Evolutionary conservation across 2,888 invertebrate genomes (phyloP), one percentile per base, ranked within the genome.

Genomic region (Dolichomitus sp.): DNA sequence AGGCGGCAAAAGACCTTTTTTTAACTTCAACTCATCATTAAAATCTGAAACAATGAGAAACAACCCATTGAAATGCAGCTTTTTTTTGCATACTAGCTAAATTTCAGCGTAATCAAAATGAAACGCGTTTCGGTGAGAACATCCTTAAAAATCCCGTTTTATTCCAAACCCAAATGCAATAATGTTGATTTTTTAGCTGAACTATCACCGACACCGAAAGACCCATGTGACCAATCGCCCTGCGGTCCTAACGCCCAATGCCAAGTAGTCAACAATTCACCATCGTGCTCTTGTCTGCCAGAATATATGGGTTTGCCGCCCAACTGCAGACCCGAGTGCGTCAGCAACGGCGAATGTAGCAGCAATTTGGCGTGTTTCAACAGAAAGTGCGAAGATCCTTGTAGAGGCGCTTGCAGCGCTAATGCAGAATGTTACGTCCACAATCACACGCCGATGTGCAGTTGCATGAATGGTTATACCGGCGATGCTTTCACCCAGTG

Each of bases 401-500:
- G 94, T 80, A 91, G 92, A 0, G 94, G 94, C 45, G 91, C 93
- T 0, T 94, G 94, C 85, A 94, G 94, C 33, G 83, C 90, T 14
- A 93, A 94, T 77, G 94, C 94, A 0, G 95, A 96, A 89, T 98
- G 97, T 90, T 95, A 96, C 75, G 97, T 97, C 1, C 95, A 97
- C 45, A 97, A 97, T 90, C 97, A 97, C 92, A 95, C 97, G 48
- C 96, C 97, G 17, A 95, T 96, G 88, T 96, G 97, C 91, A 94
- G 95, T 37, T 98, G 98, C 90, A 87, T 94, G 17, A 89, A 93
- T 54, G 97, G 96, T 42, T 96, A 95, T 88, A 95, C 95, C 7
- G 98, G 98, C 0, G 96, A 98, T 95, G 97, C 98, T 72, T 97
- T 97, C 90, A 94, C 95, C 59, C 95, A 96, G 90, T 97, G 97